Evolutionary conservation across 2,113 vertebrate genomes (phyloP), one percentile per base, ranked within the genome.

Genomic region (Pelodiscus sinensis): DNA sequence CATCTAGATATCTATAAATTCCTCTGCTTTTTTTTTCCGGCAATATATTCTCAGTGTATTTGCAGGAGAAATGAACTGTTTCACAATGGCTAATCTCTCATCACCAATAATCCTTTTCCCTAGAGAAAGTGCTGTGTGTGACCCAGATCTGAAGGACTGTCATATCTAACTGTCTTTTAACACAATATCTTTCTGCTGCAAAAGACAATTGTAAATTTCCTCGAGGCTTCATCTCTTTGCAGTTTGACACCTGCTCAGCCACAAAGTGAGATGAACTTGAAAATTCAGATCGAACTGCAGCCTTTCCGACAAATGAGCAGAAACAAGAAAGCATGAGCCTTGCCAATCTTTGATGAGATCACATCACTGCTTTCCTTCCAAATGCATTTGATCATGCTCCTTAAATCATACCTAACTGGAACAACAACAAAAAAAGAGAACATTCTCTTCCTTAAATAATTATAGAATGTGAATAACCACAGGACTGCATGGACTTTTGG

Each of bases 311-410:
- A 94, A 75, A 88, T 13, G 9, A 65, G 1, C 19, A 73, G 3
- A 0, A 0, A 54, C 10, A 68, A 79, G 2, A 1, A n/a, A 89
- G 18, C 16, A 84, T 0, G 0, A 65, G 6, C 29, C n/a, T 29
- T 2, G 1, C 4, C 55, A 52, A 87, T 80, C 3, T 50, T 21
- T 19, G 6, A 79, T 24, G 44, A 87, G 18, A 50, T 73, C 51
- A 3, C 22, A 51, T n/a, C 4, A 31, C 12, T 88, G 2, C 14
- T 79, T 82, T 79, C 8, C 0, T 35, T 12, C 51, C 19, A 29
- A 19, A 11, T 54, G 22, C 4, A 54, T 24, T 71, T 22, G 1
- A 50, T 90, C 86, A 86, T 60, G 8, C 0, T 75, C 86, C 2
- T 4, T 31, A 16, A 89, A 85, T 58, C 38, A 85, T 91, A 44